phyloP scores from a whole-genome alignment of 2,888 invertebrate species.

The Plebejus argus region DNA sequence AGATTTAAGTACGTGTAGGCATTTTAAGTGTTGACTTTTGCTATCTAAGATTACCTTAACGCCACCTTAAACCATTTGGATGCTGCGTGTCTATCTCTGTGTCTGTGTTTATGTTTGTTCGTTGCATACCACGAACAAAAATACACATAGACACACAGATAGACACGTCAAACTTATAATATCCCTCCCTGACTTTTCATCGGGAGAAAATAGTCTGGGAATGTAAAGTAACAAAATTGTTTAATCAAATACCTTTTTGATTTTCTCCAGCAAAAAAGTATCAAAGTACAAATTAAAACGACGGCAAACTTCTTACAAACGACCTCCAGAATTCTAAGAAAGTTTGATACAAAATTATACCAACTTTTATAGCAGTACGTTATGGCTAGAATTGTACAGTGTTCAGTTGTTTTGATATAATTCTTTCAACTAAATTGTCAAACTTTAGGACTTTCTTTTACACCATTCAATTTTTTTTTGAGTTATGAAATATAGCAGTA shows the following conservation, averaged over 20 bases:
- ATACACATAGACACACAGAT: no score
- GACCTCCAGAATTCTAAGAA: neutral
- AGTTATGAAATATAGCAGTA: neutral
- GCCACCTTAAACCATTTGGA: no score
- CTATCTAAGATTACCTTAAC: no score
- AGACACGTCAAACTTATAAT: no score
- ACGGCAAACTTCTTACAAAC: neutral
- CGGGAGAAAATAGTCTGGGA: no score
- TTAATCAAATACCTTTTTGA: neutral
- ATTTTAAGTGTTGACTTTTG: no score
- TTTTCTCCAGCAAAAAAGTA: neutral
- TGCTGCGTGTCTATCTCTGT: no score
- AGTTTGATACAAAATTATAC: conserved; percentile 3
- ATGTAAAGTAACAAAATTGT: no score
- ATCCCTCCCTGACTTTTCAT: no score
- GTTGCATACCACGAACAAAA: no score
- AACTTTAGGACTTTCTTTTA: conserved; percentile 1
- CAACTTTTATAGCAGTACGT: neutral
- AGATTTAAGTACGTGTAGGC: no score
- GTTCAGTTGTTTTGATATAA: neutral
- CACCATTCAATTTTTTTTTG: conserved; percentile 4
- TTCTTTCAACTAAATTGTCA: neutral
- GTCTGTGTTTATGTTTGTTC: no score
- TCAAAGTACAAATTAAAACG: neutral
- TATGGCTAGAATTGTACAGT: neutral